Percentiles rank a stretch among this genome's conserved stretches.
Conservation (phyloP, 2,113 vertebrate genomes). For the Syrrhaptes paradoxus region DNA sequence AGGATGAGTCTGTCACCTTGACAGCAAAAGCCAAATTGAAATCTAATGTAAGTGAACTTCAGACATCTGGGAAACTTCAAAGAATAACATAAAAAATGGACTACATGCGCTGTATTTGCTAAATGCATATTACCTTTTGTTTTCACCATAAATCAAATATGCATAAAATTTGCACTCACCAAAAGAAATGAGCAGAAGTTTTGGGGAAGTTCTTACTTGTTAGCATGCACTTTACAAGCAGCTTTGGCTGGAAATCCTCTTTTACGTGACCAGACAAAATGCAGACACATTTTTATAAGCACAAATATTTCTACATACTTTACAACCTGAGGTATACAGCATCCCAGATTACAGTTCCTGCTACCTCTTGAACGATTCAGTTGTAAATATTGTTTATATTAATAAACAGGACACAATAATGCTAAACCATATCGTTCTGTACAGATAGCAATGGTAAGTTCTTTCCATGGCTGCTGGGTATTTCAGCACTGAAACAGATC, state of each 20-base stretch:
- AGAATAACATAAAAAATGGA: background rate
- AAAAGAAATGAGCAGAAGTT: background rate
- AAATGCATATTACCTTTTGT: background rate
- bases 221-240: background rate
- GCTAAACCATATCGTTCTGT: background rate
- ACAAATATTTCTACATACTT: background rate
- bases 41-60: background rate
- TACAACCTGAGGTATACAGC: background rate
- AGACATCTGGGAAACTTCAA: background rate
- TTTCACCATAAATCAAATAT: background rate
- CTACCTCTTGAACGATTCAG: background rate
- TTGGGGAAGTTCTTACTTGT: background rate
- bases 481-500: background rate
- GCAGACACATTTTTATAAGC: background rate
- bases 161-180: background rate
- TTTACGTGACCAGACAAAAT: background rate
- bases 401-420: background rate
- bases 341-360: background rate
- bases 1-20: conserved; percentile 52
- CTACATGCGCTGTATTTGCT: accelerated
- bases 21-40: conserved; percentile 22
- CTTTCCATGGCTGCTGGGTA: background rate
- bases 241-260: background rate
- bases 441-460: background rate
- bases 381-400: background rate